Conservation (phyloP, 2,113 vertebrate species). For the Cnemophilus loriae region DNA sequence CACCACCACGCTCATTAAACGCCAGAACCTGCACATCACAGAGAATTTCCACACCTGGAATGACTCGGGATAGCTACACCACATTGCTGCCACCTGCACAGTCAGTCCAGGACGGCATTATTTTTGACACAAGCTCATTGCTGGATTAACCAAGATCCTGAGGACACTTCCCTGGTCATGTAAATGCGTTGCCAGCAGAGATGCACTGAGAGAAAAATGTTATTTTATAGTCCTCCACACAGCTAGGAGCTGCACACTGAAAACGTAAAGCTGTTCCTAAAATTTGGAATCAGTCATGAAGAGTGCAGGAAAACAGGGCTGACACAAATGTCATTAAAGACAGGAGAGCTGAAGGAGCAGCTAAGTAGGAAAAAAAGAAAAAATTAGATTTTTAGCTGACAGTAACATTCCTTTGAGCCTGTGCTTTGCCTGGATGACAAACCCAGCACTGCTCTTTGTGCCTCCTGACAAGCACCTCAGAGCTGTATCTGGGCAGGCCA, state of each 20-base stretch:
- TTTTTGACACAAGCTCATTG: fast-evolving
- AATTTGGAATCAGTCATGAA: background rate
- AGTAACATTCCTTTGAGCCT: background rate
- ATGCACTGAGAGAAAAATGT: background rate
- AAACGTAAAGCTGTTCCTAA: background rate
- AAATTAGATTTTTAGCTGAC: fast-evolving
- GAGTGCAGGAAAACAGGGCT: background rate
- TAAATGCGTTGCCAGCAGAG: background rate
- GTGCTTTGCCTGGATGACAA: background rate
- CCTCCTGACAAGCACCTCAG: background rate
- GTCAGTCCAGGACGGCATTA: background rate
- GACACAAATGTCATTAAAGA: background rate
- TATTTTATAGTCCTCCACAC: background rate
- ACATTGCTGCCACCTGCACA: background rate
- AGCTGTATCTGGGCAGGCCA: background rate
- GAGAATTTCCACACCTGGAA: background rate
- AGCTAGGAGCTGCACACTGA: background rate
- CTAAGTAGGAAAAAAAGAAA: background rate
- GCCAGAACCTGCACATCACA: fast-evolving
- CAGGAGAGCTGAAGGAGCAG: background rate
- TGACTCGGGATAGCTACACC: fast-evolving
- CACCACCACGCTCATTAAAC: fast-evolving
- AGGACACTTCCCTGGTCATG: background rate
- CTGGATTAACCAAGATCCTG: background rate
- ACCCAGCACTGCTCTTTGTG: background rate